Evolutionary conservation across 92 coral and sea anemone species (phyloP).

Genomic region (Epizoanthus fatuus): DNA sequence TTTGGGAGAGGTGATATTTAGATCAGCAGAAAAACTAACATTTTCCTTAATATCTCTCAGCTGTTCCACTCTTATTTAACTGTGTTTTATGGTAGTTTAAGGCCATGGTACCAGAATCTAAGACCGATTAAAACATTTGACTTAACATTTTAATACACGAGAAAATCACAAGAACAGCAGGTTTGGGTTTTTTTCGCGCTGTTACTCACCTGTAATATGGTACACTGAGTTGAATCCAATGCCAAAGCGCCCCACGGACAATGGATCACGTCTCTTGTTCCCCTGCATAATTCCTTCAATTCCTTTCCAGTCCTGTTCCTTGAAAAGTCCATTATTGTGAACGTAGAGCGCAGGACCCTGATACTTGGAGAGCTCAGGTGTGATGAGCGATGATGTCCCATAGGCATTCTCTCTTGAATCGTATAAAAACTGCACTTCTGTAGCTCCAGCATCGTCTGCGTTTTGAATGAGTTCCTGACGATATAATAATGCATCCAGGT

Average conservation of each 20-base stretch:
- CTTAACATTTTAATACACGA: not conserved
- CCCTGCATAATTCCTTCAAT: slow-evolving; percentile 97
- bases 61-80: too few relatives aligned
- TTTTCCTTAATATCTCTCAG: too few relatives aligned
- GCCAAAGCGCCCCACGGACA: slow-evolving; percentile 96
- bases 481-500: not conserved
- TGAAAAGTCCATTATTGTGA: slow-evolving; percentile 92
- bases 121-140: not conserved
- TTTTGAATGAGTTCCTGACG: slow-evolving; percentile 94
- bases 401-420: slow-evolving; percentile 95
- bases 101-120: too few relatives aligned
- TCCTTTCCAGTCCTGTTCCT: slow-evolving; percentile 92
- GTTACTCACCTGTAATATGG: slow-evolving; percentile 90
- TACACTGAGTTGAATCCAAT: slow-evolving; percentile 97
- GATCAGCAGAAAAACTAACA: too few relatives aligned
- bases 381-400: slow-evolving; percentile 79
- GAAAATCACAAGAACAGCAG: too few relatives aligned
- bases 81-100: too few relatives aligned
- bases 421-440: slow-evolving; percentile 94
- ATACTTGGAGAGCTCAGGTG: slow-evolving; percentile 87
- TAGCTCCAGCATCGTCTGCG: slow-evolving; percentile 99
- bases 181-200: not conserved
- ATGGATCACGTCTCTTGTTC: slow-evolving; percentile 88
- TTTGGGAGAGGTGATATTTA: too few relatives aligned
- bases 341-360: slow-evolving; percentile 97